phyloP scores from a whole-genome alignment of 1,140 invertebrate species.

The Hylyphantes graminicola region DNA sequence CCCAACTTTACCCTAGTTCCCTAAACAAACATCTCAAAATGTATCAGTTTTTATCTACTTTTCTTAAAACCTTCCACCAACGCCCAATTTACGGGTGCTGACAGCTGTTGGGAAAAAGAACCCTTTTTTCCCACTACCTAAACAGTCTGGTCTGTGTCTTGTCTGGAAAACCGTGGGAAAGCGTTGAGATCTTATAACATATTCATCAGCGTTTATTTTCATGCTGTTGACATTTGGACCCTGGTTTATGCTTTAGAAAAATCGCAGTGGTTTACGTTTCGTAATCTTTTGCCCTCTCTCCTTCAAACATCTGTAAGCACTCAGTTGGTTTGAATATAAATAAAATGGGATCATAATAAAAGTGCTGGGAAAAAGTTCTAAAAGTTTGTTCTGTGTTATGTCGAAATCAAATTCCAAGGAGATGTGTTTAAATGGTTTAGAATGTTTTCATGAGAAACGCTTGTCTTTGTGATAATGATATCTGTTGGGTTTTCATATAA shows the following conservation, averaged over 20 bases:
- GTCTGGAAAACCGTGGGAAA: slow-evolving; percentile 41
- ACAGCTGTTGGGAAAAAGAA: background rate
- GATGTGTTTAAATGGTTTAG: too few relatives aligned
- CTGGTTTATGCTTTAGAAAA: slow-evolving; percentile 43
- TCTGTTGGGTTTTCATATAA: too few relatives aligned
- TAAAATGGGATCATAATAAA: background rate
- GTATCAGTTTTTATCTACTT: too few relatives aligned
- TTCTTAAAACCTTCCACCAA: background rate
- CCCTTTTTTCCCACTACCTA: slow-evolving; percentile 6
- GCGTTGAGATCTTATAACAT: background rate
- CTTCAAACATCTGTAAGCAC: slow-evolving; percentile 26
- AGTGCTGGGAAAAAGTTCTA: too few relatives aligned
- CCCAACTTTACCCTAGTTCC: too few relatives aligned
- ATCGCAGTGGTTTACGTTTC: slow-evolving; percentile 27
- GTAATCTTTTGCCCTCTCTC: background rate
- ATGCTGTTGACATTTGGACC: slow-evolving; percentile 39
- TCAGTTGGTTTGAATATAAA: background rate
- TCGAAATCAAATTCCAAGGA: too few relatives aligned
- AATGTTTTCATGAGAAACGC: too few relatives aligned
- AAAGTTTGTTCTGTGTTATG: too few relatives aligned
- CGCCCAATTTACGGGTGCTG: background rate
- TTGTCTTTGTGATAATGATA: too few relatives aligned
- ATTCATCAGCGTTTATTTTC: slow-evolving; percentile 24
- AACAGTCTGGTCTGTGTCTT: slow-evolving; percentile 4
- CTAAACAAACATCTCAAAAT: too few relatives aligned